Evolutionary conservation across 2,888 invertebrate species (phyloP).

Genomic region (Lasioglossum calceatum): DNA sequence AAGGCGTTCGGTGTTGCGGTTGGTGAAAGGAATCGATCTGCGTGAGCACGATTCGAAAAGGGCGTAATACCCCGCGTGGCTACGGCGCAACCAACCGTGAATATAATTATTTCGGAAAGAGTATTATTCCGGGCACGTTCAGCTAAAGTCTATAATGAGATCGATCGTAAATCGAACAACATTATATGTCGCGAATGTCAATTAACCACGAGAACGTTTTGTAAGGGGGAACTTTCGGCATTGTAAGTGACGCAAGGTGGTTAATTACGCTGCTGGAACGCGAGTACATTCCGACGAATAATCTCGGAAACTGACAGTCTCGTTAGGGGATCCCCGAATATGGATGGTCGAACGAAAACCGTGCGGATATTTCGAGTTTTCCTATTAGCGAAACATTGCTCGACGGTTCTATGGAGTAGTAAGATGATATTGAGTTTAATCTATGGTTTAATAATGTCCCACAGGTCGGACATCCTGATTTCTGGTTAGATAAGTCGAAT

Average conservation of each 20-base stretch:
- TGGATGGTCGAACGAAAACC: not conserved
- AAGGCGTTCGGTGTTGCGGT: slow-evolving; percentile 42
- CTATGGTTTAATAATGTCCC: not conserved
- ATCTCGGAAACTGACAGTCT: not conserved
- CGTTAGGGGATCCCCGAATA: not conserved
- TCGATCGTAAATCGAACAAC: not conserved
- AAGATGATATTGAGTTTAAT: not conserved
- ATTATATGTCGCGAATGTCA: not conserved
- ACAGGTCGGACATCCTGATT: not conserved
- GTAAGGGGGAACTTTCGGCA: not conserved
- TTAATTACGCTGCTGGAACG: not conserved
- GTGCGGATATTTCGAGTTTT: not conserved
- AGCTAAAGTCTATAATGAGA: not conserved
- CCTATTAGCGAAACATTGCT: not conserved
- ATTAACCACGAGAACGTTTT: not conserved
- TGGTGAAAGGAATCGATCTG: slow-evolving; percentile 39
- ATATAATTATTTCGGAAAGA: slow-evolving; percentile 24
- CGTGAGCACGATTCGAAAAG: slow-evolving; percentile 24
- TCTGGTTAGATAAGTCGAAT: not conserved
- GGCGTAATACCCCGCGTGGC: not conserved
- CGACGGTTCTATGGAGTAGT: not conserved
- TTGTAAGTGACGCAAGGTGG: not conserved
- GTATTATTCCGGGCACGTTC: not conserved
- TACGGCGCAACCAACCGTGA: slow-evolving; percentile 8
- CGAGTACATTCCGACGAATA: not conserved